Evolutionary conservation across 2,797 vertebrate species (phyloP).

Genomic region (Sebastes wilsoni): DNA sequence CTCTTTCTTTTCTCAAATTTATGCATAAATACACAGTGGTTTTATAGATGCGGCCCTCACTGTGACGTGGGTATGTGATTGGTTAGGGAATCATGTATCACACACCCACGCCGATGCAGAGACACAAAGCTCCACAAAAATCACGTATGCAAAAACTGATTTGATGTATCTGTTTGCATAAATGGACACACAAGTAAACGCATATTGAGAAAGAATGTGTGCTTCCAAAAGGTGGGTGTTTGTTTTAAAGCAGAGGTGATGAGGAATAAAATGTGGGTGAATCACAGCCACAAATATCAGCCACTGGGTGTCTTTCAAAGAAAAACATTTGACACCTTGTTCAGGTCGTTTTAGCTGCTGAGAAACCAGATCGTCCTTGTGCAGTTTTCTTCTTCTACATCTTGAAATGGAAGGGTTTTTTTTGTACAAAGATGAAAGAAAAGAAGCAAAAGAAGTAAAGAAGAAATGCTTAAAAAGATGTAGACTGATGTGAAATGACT

Average conservation of each 20-base stretch:
- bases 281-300: background rate
- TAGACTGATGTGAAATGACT: background rate
- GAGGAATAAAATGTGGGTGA: background rate
- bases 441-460: background rate
- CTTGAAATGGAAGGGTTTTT: background rate
- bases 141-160: background rate
- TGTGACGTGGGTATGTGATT: conserved; percentile 65
- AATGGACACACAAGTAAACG: background rate
- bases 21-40: conserved; percentile 31
- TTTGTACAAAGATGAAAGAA: background rate
- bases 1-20: conserved; percentile 17
- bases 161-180: background rate
- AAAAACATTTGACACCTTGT: background rate
- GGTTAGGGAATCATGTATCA: conserved; percentile 72
- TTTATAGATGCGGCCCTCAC: conserved; percentile 69
- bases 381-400: background rate
- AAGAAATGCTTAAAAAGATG: background rate
- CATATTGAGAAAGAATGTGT: background rate
- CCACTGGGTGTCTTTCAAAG: background rate
- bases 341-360: background rate
- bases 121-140: conserved; percentile 39
- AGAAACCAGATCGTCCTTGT: background rate
- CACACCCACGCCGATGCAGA: conserved; percentile 59
- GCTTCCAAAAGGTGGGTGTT: background rate
- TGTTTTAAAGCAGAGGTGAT: conserved; percentile 19